These are phyloP conservation scores for Thamnophis elegans DNA, from an alignment of 2,797 vertebrate genomes.

Conservation along the genomic window DNA sequence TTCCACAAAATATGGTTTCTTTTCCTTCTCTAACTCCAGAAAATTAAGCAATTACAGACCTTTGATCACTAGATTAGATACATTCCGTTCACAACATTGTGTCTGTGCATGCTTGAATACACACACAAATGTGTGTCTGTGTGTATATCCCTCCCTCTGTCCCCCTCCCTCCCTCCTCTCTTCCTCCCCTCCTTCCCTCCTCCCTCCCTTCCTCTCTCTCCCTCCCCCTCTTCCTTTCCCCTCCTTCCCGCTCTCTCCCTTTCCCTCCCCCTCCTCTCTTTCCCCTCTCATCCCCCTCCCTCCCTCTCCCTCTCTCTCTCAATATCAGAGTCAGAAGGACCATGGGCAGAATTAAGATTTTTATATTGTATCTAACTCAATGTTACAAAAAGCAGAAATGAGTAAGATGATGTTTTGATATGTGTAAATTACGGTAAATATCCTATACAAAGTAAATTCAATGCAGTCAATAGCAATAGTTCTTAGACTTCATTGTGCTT, in stretches of 20 bases:
- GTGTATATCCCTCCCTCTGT: no score
- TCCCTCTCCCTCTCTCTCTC: no score
- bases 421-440: not conserved
- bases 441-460: not conserved
- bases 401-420: not conserved
- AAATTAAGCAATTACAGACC: not conserved
- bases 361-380: not conserved
- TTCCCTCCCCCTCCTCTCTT: no score
- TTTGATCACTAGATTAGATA: conserved; percentile 3
- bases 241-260: no score
- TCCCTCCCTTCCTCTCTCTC: no score
- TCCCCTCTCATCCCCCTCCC: no score
- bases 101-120: not conserved
- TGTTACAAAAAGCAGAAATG: not conserved
- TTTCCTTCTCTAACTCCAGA: not conserved
- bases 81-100: not conserved
- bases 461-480: no score
- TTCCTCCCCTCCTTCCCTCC: no score
- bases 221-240: no score
- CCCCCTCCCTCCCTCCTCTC: no score
- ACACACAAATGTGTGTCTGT: no score
- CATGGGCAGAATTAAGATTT: not conserved
- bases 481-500: no score
- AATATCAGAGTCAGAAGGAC: not conserved
- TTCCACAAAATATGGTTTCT: conserved; percentile 11